A percentile compares a stretch with the other conserved stretches of the same genome.
These are phyloP conservation scores for Sympetrum striolatum DNA, from an alignment of 2,888 invertebrate species.

Conservation along the genomic window DNA sequence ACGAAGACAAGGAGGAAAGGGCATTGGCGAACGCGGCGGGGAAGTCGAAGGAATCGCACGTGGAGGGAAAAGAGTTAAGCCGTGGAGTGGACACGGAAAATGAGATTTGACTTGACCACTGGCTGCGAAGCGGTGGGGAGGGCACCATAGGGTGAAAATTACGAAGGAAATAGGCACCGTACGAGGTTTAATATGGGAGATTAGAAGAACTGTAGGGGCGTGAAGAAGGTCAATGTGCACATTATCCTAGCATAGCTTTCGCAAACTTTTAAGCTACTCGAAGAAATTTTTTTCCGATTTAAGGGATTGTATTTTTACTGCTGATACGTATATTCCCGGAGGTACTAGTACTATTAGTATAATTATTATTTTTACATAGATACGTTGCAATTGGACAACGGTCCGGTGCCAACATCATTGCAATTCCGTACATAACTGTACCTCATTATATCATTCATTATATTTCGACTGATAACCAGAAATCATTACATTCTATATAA, in stretches of 20 bases:
- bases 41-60: too few species aligned
- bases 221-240: background rate
- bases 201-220: background rate
- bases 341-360: too few species aligned
- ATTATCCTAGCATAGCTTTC: background rate
- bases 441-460: too few species aligned
- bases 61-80: background rate
- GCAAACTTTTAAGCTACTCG: background rate
- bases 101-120: background rate
- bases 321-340: too few species aligned
- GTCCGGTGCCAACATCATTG: too few species aligned
- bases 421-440: too few species aligned
- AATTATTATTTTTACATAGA: too few species aligned
- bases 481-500: too few species aligned
- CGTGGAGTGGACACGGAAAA: background rate
- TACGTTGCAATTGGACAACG: too few species aligned
- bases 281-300: background rate
- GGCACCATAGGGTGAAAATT: background rate
- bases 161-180: background rate
- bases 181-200: background rate
- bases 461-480: too few species aligned
- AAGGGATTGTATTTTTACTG: background rate
- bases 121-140: background rate
- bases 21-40: background rate
- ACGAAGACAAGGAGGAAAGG: background rate